Evolutionary conservation across 2,797 vertebrate species (phyloP).

Genomic region (Enteromius viviparus): DNA sequence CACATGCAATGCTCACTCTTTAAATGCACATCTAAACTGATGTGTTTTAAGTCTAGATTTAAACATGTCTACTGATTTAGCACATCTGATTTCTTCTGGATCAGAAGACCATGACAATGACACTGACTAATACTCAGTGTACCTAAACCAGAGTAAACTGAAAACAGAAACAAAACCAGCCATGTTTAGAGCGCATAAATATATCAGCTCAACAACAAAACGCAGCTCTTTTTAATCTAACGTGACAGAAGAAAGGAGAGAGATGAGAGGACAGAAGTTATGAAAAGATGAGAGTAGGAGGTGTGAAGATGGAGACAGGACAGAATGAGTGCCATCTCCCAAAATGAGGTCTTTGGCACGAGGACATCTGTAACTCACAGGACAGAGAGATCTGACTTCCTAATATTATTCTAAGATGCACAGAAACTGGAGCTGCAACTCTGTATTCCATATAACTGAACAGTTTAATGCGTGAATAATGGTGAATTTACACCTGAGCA

Average conservation of each 20-base stretch:
- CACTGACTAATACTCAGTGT: not conserved
- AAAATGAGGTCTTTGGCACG: constrained; percentile 19
- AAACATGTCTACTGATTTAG: not conserved
- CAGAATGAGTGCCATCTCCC: constrained; percentile 28
- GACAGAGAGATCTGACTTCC: constrained; percentile 2
- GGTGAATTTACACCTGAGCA: not conserved
- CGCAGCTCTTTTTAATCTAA: constrained; percentile 11
- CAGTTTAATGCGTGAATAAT: not conserved
- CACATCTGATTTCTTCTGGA: not conserved
- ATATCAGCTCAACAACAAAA: constrained; percentile 9
- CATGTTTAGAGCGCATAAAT: constrained; percentile 1
- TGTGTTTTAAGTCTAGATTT: not conserved
- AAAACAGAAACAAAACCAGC: not conserved
- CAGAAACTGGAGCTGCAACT: constrained; percentile 14
- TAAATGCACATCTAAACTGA: too few relatives aligned
- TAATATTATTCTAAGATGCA: constrained; percentile 13
- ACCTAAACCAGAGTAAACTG: not conserved
- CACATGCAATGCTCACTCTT: too few relatives aligned
- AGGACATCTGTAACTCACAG: constrained; percentile 20
- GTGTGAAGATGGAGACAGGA: constrained; percentile 43
- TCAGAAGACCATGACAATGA: not conserved
- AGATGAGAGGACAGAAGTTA: constrained; percentile 27
- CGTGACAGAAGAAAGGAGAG: constrained; percentile 1
- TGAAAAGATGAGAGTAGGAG: constrained; percentile 31
- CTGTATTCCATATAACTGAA: not conserved